These are phyloP conservation scores for Talpa occidentalis DNA, from an alignment of 2,113 vertebrate genomes.

Conservation along the genomic window DNA sequence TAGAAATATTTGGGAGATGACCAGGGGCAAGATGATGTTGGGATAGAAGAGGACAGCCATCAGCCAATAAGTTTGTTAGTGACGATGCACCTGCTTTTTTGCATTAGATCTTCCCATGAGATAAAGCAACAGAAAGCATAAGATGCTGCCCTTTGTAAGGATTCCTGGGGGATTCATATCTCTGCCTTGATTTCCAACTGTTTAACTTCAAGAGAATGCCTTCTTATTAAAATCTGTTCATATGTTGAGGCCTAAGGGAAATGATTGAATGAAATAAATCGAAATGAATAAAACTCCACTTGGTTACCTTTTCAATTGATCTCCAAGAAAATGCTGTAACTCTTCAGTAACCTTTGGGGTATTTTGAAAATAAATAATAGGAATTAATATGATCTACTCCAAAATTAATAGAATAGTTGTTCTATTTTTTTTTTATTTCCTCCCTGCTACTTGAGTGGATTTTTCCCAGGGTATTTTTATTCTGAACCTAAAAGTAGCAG, in stretches of 20 bases:
- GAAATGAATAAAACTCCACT: background rate
- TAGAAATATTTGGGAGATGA: background rate
- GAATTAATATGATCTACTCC: background rate
- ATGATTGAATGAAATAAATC: conserved; percentile 34
- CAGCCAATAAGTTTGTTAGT: background rate
- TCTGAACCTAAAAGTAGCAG: background rate
- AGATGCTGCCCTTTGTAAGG: background rate
- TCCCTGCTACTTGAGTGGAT: background rate
- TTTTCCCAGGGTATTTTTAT: background rate
- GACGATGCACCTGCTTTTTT: background rate
- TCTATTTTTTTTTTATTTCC: background rate
- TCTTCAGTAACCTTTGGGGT: background rate
- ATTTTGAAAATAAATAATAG: background rate
- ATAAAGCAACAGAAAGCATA: background rate
- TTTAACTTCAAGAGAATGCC: background rate
- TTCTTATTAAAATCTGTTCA: conserved; percentile 41
- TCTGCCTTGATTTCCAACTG: background rate
- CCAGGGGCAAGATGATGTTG: background rate
- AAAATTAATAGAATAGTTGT: background rate
- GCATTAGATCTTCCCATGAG: background rate
- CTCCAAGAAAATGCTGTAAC: background rate
- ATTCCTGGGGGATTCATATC: background rate
- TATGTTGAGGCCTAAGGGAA: background rate
- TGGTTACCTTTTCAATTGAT: background rate
- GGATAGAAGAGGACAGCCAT: background rate